Percentiles rank a stretch among this genome's conserved stretches.
phyloP scores from a whole-genome alignment of 2,797 vertebrate genomes.

The Rhabdomys pumilio region DNA sequence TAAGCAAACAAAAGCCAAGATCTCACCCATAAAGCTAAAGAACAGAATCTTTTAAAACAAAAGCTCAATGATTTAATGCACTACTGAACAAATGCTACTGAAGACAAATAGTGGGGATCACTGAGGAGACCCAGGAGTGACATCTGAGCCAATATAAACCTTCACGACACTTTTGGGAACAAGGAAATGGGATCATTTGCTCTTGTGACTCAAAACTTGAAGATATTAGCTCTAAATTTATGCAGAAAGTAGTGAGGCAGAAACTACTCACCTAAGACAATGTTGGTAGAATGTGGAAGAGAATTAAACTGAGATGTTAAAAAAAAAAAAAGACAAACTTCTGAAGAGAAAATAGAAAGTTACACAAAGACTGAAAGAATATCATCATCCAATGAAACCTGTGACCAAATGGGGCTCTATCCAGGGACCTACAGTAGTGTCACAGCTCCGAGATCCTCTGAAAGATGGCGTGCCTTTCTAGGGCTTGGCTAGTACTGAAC shows the following conservation, averaged over 20 bases:
- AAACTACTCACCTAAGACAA: not conserved
- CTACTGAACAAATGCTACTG: not conserved
- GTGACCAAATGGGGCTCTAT: not conserved
- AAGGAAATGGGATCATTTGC: constrained; percentile 64
- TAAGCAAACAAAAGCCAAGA: not conserved
- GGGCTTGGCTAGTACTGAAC: not conserved
- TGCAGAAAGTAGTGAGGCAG: constrained; percentile 20
- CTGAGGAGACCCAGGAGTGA: not conserved
- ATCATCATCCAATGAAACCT: not conserved
- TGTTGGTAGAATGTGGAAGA: constrained; percentile 77
- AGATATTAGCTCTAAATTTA: constrained; percentile 80
- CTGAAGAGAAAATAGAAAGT: constrained; percentile 49
- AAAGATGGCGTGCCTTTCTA: not conserved
- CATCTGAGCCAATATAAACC: constrained; percentile 61
- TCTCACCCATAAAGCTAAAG: constrained; percentile 29
- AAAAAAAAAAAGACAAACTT: constrained; percentile 35
- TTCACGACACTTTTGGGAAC: constrained; percentile 26
- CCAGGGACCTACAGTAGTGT: not conserved
- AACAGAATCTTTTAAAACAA: constrained; percentile 31
- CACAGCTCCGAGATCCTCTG: not conserved
- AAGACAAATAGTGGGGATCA: not conserved
- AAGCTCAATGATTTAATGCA: not conserved
- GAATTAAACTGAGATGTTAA: constrained; percentile 69
- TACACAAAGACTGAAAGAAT: constrained; percentile 44
- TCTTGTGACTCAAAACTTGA: constrained; percentile 72